phyloP scores from a whole-genome alignment of 2,113 vertebrate genomes.

The Calidris pugnax region DNA sequence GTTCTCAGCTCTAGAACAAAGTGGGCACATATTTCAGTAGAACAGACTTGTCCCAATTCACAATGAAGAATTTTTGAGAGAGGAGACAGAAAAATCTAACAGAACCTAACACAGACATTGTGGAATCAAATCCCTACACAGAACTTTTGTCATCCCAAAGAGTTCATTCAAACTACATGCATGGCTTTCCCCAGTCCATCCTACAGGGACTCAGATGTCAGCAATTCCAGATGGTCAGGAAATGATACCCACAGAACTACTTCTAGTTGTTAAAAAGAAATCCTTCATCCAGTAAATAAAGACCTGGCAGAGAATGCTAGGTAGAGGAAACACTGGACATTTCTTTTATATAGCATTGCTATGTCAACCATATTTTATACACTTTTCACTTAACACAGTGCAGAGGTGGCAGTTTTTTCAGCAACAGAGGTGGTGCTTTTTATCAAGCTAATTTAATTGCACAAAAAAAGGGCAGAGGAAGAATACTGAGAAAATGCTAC shows the following conservation, averaged over 20 bases:
- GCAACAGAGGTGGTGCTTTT: background rate
- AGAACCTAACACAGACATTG: background rate
- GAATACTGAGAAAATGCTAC: background rate
- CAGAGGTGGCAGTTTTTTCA: background rate
- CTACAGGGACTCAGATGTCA: background rate
- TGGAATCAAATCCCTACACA: background rate
- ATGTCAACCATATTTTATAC: fast-evolving
- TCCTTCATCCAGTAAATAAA: background rate
- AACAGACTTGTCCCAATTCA: background rate
- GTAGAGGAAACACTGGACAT: background rate
- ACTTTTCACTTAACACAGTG: background rate
- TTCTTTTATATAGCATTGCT: background rate
- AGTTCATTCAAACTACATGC: background rate
- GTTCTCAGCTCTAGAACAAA: background rate
- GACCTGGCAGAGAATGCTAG: background rate
- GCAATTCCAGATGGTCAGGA: background rate
- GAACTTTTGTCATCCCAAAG: background rate
- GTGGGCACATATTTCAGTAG: background rate
- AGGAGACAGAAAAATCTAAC: background rate
- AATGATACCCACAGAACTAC: background rate
- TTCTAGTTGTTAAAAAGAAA: background rate
- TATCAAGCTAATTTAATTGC: background rate
- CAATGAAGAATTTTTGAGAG: background rate
- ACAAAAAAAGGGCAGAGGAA: background rate
- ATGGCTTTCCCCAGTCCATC: background rate